Evolutionary conservation across 35 echinoderm and acorn worm species (phyloP).

Genomic region (Hemicentrotus pulcherrimus): DNA sequence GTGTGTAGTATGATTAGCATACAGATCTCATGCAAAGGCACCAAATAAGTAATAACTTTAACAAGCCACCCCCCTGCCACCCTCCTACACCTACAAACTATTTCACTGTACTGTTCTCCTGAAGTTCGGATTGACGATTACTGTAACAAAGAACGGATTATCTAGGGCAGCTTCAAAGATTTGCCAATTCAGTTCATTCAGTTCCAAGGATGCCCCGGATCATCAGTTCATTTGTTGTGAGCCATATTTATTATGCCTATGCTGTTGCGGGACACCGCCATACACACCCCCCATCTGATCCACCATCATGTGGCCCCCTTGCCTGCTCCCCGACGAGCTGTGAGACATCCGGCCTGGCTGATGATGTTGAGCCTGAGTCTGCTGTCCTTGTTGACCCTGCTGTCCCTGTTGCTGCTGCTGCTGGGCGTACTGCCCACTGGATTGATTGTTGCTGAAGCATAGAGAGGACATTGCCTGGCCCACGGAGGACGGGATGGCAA

Average conservation of each 20-base stretch:
- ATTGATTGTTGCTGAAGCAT: constrained; percentile 55
- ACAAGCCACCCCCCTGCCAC: not conserved
- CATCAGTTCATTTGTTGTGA: constrained; percentile 31
- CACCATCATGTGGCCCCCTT: constrained; percentile 27
- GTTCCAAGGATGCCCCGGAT: not conserved
- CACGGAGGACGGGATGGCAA: constrained; percentile 68
- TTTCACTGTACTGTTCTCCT: not conserved
- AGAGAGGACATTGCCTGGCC: constrained; percentile 61
- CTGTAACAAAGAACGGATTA: not conserved
- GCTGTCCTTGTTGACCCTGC: not conserved
- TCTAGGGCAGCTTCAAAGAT: not conserved
- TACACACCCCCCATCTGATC: constrained; percentile 31
- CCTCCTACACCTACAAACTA: not conserved
- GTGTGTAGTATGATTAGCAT: no score
- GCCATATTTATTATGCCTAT: constrained; percentile 26
- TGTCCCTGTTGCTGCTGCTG: constrained; percentile 30
- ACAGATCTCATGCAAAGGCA: no score
- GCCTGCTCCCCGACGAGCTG: not conserved
- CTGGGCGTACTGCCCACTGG: not conserved
- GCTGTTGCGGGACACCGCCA: not conserved
- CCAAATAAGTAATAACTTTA: no score
- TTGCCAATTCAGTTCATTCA: not conserved
- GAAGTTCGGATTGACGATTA: not conserved
- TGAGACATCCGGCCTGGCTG: not conserved
- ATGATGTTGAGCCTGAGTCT: not conserved